A percentile compares a stretch with the other conserved stretches of the same genome.
These are phyloP conservation scores for Parasteatoda lunata DNA, from an alignment of 2,888 invertebrate genomes.

Conservation along the genomic window DNA sequence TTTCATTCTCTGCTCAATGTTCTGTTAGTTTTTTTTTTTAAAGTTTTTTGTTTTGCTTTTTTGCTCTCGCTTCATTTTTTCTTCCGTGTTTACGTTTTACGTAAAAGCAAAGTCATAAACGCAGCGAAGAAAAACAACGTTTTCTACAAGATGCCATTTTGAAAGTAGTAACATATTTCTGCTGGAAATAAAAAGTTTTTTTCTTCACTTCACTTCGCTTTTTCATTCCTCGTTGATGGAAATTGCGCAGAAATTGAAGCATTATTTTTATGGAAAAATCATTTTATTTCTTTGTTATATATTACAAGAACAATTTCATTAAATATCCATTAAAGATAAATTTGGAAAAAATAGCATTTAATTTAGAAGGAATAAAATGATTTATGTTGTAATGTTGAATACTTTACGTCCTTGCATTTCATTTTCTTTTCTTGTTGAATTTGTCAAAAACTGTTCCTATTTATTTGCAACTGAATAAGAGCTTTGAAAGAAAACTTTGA, in stretches of 20 bases:
- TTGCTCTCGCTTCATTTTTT: not conserved
- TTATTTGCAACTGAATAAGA: no score
- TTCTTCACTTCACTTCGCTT: not conserved
- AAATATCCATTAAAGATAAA: no score
- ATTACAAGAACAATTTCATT: no score
- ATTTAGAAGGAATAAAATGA: no score
- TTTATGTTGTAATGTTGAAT: no score
- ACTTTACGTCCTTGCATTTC: no score
- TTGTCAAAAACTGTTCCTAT: no score
- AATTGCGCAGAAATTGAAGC: not conserved
- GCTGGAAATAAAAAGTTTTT: not conserved
- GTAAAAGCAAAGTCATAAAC: not conserved
- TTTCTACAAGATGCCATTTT: not conserved
- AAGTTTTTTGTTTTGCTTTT: not conserved
- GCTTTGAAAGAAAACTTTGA: no score
- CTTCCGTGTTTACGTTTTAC: no score
- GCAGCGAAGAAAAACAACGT: not conserved
- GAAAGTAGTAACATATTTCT: not conserved
- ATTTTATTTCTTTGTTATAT: not conserved
- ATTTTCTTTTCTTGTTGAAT: no score
- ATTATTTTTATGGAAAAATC: not conserved
- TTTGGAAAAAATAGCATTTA: no score
- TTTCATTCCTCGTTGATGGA: not conserved
- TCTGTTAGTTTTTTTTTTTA: not conserved
- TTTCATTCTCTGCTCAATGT: slow-evolving; percentile 14